phyloP scores from a whole-genome alignment of 2,113 vertebrate species.

The Spermophilus dauricus region DNA sequence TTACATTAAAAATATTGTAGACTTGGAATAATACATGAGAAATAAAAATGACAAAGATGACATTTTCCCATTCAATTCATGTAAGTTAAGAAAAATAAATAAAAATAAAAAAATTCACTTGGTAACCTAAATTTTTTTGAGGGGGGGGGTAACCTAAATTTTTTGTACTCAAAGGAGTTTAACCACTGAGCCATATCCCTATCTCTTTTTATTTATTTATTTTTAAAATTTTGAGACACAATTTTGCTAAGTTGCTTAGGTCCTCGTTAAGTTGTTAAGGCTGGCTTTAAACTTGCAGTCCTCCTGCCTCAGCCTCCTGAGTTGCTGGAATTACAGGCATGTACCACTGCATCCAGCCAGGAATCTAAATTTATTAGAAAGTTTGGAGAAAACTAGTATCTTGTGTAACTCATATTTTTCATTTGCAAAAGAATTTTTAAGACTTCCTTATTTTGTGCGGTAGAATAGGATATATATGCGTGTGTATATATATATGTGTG shows the following conservation, averaged over 20 bases:
- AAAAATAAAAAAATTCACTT: slow-evolving; percentile 57
- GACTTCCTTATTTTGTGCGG: neutral
- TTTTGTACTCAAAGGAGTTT: too few relatives aligned
- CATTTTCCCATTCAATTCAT: slow-evolving; percentile 39
- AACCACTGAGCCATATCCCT: too few relatives aligned
- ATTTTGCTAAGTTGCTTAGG: too few relatives aligned
- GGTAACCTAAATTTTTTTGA: neutral
- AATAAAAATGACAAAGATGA: slow-evolving; percentile 32
- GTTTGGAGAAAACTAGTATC: slow-evolving; percentile 22
- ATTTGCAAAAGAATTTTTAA: neutral
- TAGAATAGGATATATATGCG: neutral
- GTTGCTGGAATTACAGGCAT: too few relatives aligned
- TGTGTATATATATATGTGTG: too few relatives aligned
- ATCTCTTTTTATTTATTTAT: too few relatives aligned
- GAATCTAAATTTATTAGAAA: neutral
- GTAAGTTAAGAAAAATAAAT: slow-evolving; percentile 54
- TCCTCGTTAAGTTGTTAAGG: too few relatives aligned
- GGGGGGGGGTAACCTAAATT: neutral
- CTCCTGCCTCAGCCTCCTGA: too few relatives aligned
- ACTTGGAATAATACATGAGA: slow-evolving; percentile 1
- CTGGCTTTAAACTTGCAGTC: too few relatives aligned
- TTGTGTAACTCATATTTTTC: slow-evolving; percentile 10
- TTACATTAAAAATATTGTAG: neutral
- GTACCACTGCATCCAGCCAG: too few relatives aligned
- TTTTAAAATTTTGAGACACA: too few relatives aligned